Evolutionary conservation across 2,888 invertebrate species (phyloP).

Genomic region (Coremacera marginata): DNA sequence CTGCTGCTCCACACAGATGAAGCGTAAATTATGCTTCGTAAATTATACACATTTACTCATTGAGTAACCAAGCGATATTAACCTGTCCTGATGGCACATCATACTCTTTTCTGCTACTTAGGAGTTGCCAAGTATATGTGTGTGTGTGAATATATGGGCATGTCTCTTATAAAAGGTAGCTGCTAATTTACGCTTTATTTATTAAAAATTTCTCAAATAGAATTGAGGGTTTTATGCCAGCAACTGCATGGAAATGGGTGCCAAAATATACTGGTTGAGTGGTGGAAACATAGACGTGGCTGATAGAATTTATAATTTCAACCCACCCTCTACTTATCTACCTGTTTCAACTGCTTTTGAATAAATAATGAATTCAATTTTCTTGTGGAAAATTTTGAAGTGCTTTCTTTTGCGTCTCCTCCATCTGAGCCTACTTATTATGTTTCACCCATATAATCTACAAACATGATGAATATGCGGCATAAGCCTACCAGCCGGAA

Average conservation of each 20-base stretch:
- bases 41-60: background rate
- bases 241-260: background rate
- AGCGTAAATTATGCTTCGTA: background rate
- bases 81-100: background rate
- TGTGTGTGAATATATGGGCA: background rate
- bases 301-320: too few species aligned
- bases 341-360: constrained; percentile 3
- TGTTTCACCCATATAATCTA: background rate
- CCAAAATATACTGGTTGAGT: background rate
- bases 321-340: background rate
- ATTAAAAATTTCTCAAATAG: constrained; percentile 7
- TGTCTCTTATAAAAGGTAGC: background rate
- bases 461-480: background rate
- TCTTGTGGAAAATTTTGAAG: background rate
- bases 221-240: background rate
- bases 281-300: background rate
- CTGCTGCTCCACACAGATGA: constrained; percentile 1
- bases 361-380: constrained; percentile 16
- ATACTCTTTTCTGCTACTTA: background rate
- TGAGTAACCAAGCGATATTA: background rate
- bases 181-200: constrained; percentile 24
- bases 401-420: background rate
- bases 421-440: background rate
- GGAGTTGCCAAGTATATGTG: background rate
- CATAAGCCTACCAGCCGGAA: background rate